These are phyloP conservation scores for Drosophila obscura DNA, from an alignment of 1,140 invertebrate species.

Conservation along the genomic window DNA sequence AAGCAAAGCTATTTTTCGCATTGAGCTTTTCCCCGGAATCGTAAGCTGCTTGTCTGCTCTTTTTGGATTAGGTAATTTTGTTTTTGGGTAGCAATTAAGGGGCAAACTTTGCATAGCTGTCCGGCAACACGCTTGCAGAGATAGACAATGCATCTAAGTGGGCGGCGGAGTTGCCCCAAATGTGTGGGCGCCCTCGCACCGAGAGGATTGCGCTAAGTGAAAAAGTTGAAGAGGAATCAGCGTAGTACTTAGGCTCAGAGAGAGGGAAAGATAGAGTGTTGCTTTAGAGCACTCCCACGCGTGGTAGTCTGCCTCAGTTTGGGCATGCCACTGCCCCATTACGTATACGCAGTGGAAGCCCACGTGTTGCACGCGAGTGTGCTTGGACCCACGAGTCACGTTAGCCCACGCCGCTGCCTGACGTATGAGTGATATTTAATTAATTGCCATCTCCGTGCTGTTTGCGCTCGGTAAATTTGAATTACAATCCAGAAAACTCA, in stretches of 20 bases:
- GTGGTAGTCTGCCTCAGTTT: background rate
- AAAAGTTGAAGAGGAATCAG: too few relatives aligned
- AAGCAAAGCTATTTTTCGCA: too few relatives aligned
- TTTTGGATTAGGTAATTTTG: too few relatives aligned
- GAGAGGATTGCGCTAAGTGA: too few relatives aligned
- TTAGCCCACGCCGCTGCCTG: slow-evolving; percentile 23
- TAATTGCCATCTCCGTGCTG: slow-evolving; percentile 34
- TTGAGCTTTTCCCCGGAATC: too few relatives aligned
- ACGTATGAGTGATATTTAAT: slow-evolving; percentile 49
- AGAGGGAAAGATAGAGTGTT: background rate
- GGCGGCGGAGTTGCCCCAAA: too few relatives aligned
- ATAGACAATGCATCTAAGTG: too few relatives aligned
- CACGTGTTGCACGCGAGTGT: slow-evolving; percentile 24
- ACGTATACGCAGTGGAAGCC: slow-evolving; percentile 5
- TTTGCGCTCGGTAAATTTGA: slow-evolving; percentile 43
- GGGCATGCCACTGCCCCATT: slow-evolving; percentile 12
- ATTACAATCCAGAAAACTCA: slow-evolving; percentile 25
- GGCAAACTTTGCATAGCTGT: too few relatives aligned
- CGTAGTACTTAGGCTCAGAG: background rate
- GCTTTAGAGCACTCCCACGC: slow-evolving; percentile 3
- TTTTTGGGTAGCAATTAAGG: too few relatives aligned
- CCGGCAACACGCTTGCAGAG: too few relatives aligned
- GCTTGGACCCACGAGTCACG: background rate
- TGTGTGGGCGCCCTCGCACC: too few relatives aligned
- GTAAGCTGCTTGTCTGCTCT: too few relatives aligned